phyloP scores from a whole-genome alignment of 2,888 invertebrate genomes.

The Taenaris catops region DNA sequence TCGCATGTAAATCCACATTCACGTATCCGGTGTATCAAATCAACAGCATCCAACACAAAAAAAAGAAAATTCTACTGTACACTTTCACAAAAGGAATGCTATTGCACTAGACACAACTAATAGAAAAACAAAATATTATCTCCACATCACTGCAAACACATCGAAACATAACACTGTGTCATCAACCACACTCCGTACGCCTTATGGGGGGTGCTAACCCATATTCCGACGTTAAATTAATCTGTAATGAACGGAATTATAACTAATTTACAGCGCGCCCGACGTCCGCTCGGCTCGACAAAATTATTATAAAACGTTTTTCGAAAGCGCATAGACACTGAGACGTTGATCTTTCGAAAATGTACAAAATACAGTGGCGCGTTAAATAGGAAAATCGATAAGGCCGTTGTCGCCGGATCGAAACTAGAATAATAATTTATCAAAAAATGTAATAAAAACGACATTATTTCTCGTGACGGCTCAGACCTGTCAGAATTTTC shows the following conservation, averaged over 20 bases:
- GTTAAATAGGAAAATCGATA: slow-evolving; percentile 77
- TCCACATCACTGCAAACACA: slow-evolving; percentile 40
- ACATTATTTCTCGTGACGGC: slow-evolving; percentile 75
- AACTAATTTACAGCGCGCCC: slow-evolving; percentile 71
- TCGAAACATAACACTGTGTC: slow-evolving; percentile 45
- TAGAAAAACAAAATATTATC: slow-evolving; percentile 54
- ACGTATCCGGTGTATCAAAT: slow-evolving; percentile 15
- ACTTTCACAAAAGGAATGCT: slow-evolving; percentile 49
- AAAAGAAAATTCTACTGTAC: slow-evolving; percentile 54
- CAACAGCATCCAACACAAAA: slow-evolving; percentile 55
- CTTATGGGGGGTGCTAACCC: slow-evolving; percentile 60
- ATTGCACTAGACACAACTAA: slow-evolving; percentile 35
- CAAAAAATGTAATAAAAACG: slow-evolving; percentile 80
- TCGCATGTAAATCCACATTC: slow-evolving; percentile 18
- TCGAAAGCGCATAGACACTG: slow-evolving; percentile 71
- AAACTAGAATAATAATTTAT: slow-evolving; percentile 77
- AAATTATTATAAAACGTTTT: slow-evolving; percentile 72
- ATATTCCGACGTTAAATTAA: slow-evolving; percentile 70
- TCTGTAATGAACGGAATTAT: slow-evolving; percentile 75
- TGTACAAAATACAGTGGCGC: slow-evolving; percentile 68
- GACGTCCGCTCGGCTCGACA: slow-evolving; percentile 68
- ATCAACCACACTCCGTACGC: slow-evolving; percentile 40
- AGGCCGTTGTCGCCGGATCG: slow-evolving; percentile 62
- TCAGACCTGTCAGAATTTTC: slow-evolving; percentile 75
- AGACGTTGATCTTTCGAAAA: slow-evolving; percentile 72